Evolutionary conservation across 1,140 invertebrate species (phyloP).

Genomic region (Nymphalis io): DNA sequence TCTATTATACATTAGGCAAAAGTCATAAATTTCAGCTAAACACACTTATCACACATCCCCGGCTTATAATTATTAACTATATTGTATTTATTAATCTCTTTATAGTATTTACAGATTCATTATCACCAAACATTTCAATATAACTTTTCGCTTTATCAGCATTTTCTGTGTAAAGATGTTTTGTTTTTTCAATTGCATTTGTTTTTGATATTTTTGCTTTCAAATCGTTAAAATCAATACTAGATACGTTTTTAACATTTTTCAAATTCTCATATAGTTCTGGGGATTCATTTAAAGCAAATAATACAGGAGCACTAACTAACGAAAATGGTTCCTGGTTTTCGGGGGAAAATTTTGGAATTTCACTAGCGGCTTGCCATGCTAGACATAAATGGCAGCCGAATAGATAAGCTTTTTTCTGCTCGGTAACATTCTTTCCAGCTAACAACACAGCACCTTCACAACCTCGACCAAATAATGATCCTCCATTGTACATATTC

Average conservation of each 20-base stretch:
- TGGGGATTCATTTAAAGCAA: conserved; percentile 86
- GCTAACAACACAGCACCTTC: conserved; percentile 89
- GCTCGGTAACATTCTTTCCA: conserved; percentile 83
- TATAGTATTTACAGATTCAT: conserved; percentile 58
- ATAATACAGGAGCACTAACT: conserved; percentile 90
- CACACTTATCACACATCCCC: no score
- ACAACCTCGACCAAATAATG: conserved; percentile 91
- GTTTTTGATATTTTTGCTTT: conserved; percentile 59
- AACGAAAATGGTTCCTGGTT: conserved; percentile 81
- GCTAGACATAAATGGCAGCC: conserved; percentile 91
- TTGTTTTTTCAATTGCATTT: conserved; percentile 62
- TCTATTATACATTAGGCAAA: no score
- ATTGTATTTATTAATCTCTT: conserved; percentile 64
- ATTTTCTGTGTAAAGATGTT: conserved; percentile 56
- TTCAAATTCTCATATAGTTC: conserved; percentile 84
- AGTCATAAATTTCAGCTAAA: no score
- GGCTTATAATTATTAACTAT: conserved; percentile 16
- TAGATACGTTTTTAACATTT: conserved; percentile 82
- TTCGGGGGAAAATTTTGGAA: conserved; percentile 74
- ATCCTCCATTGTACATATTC: conserved; percentile 88
- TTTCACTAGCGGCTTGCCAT: conserved; percentile 87
- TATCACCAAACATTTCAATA: conserved; percentile 63
- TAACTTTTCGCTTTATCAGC: conserved; percentile 61
- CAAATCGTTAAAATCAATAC: conserved; percentile 83
- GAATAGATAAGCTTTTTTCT: conserved; percentile 88